phyloP scores from a whole-genome alignment of 1,140 invertebrate genomes.

The Diabrotica virgifera region DNA sequence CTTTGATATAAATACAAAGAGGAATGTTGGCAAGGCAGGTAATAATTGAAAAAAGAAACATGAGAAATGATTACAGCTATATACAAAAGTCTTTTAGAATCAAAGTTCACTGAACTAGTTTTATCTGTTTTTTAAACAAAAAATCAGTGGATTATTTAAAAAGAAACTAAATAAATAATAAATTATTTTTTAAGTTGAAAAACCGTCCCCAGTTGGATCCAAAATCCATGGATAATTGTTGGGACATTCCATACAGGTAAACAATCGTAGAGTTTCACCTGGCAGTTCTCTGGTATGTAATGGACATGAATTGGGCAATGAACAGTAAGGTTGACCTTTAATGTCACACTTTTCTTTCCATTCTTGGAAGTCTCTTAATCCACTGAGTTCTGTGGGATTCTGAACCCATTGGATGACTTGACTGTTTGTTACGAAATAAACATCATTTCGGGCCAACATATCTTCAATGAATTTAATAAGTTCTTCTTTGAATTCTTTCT shows the following conservation, averaged over 20 bases:
- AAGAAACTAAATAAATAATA: constrained; percentile 43
- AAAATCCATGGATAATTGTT: constrained; percentile 95
- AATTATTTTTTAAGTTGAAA: constrained; percentile 73
- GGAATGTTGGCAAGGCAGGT: neutral
- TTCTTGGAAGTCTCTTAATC: constrained; percentile 85
- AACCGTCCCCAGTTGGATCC: constrained; percentile 91
- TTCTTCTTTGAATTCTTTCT: constrained; percentile 89
- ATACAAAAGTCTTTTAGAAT: constrained; percentile 9
- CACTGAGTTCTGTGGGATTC: constrained; percentile 84
- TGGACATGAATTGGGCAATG: constrained; percentile 85
- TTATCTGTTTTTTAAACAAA: constrained; percentile 3
- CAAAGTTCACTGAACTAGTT: neutral
- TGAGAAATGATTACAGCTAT: neutral
- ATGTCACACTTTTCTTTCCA: constrained; percentile 96
- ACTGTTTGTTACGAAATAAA: constrained; percentile 91
- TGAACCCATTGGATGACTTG: constrained; percentile 98
- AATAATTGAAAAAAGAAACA: neutral
- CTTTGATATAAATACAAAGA: neutral
- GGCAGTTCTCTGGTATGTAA: constrained; percentile 86
- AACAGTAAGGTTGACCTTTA: constrained; percentile 89
- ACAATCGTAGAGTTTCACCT: constrained; percentile 86
- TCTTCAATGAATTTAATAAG: constrained; percentile 93
- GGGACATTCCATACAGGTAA: constrained; percentile 94
- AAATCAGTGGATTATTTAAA: neutral
- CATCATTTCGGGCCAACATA: constrained; percentile 82